phyloP scores from a whole-genome alignment of 2,797 vertebrate genomes.

The Selene dorsalis region DNA sequence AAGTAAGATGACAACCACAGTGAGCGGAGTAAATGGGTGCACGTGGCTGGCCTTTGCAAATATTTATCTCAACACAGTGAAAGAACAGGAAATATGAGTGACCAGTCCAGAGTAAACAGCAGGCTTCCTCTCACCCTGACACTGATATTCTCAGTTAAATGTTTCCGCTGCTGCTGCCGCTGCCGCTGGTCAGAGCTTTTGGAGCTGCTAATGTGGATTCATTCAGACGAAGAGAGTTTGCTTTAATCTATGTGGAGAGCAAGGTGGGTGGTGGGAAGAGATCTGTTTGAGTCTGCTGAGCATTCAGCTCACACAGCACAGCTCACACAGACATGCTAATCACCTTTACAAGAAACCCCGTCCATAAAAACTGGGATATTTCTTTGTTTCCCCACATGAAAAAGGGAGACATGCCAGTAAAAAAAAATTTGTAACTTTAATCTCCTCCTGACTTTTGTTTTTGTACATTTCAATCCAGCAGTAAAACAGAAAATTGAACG shows the following conservation, averaged over 20 bases:
- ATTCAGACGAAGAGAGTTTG: conserved; percentile 16
- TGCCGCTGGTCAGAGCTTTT: conserved; percentile 9
- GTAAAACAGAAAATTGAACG: background rate
- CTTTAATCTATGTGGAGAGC: conserved; percentile 19
- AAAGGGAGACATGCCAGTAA: background rate
- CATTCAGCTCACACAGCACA: background rate
- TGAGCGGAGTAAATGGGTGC: conserved; percentile 29
- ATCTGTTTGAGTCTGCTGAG: conserved; percentile 2
- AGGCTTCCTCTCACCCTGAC: conserved; percentile 55
- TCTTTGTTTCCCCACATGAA: background rate
- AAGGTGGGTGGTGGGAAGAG: background rate
- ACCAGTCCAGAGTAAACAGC: conserved; percentile 71
- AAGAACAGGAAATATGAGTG: conserved; percentile 63
- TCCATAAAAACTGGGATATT: background rate
- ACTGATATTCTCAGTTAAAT: conserved; percentile 44
- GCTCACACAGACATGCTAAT: background rate
- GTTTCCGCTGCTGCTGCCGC: conserved; percentile 33
- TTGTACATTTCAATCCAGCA: background rate
- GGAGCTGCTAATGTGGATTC: conserved; percentile 18
- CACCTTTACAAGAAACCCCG: background rate
- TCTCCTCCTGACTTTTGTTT: background rate
- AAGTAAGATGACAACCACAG: conserved; percentile 17
- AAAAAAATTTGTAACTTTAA: background rate
- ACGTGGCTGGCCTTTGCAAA: conserved; percentile 61
- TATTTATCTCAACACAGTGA: conserved; percentile 67